A percentile compares a stretch with the other conserved stretches of the same genome.
Conservation (phyloP, 2,797 vertebrate genomes). For the Austrolebias charrua region DNA sequence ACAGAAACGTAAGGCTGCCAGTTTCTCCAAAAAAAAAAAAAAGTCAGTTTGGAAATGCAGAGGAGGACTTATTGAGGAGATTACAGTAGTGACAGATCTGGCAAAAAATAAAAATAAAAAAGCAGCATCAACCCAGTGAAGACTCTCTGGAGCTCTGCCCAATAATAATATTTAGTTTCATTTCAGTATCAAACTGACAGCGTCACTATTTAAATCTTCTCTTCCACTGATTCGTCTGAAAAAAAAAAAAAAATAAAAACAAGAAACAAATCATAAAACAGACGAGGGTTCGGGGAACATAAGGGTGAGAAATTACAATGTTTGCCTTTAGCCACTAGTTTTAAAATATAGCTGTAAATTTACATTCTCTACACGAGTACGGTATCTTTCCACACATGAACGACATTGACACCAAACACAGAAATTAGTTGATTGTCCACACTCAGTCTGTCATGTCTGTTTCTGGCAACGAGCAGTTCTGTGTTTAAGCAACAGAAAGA, state of each 20-base stretch:
- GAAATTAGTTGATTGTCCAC: conserved; percentile 99
- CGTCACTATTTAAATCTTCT: conserved; percentile 76
- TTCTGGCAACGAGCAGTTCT: conserved; percentile 83
- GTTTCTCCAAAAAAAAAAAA: conserved; percentile 67
- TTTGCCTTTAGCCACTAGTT: conserved; percentile 98
- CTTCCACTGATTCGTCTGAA: conserved; percentile 52
- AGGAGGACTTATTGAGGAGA: conserved; percentile 65
- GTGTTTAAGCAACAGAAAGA: conserved; percentile 81
- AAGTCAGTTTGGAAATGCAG: conserved; percentile 69
- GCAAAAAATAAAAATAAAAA: conserved; percentile 18
- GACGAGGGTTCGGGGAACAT: conserved; percentile 84
- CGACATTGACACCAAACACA: conserved; percentile 99
- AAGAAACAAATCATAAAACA: conserved; percentile 79
- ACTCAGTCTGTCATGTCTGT: conserved; percentile 95
- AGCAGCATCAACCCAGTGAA: conserved; percentile 59
- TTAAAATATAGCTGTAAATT: conserved; percentile 99
- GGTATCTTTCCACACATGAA: conserved; percentile 98
- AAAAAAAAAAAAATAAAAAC: conserved; percentile 38
- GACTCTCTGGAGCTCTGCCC: conserved; percentile 51
- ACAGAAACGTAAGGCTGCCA: conserved; percentile 77
- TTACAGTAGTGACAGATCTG: conserved; percentile 70
- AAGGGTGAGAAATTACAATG: conserved; percentile 98
- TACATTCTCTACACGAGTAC: conserved; percentile 99
- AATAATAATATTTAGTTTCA: conserved; percentile 33
- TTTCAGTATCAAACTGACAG: conserved; percentile 73